Conservation (phyloP, 2,113 vertebrate species). For the Cinclus mexicanus region DNA sequence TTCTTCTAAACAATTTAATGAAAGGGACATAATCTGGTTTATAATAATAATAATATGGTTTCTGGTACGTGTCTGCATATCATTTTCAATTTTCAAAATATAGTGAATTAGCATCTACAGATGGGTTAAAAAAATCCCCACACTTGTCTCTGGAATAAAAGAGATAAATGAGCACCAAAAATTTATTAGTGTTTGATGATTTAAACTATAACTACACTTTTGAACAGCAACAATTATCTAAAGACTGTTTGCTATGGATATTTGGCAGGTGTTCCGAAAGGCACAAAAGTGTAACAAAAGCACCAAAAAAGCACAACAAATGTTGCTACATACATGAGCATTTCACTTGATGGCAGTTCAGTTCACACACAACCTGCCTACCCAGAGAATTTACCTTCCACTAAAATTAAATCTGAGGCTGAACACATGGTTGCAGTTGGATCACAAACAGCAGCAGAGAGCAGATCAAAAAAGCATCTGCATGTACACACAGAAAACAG, state of each 20-base stretch:
- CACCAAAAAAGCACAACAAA: too few relatives aligned
- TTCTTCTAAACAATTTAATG: not conserved
- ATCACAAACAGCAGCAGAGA: not conserved
- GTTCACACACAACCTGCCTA: not conserved
- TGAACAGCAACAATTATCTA: not conserved
- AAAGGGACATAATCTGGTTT: not conserved
- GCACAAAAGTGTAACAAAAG: not conserved
- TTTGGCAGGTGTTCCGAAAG: not conserved
- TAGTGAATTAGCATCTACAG: not conserved
- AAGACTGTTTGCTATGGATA: not conserved
- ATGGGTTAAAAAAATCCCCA: not conserved
- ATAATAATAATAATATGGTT: not conserved
- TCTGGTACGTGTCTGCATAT: not conserved
- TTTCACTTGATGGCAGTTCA: not conserved
- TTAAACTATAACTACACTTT: not conserved
- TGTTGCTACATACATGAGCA: not conserved
- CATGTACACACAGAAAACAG: rapidly evolving
- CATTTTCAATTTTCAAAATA: not conserved
- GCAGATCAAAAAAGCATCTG: not conserved
- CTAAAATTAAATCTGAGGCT: not conserved
- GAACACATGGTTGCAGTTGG: not conserved
- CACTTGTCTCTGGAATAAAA: not conserved
- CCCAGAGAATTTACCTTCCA: not conserved
- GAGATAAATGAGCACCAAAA: not conserved
- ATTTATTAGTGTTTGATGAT: not conserved